Percentiles rank a stretch among this genome's conserved stretches.
These are phyloP conservation scores for Sclerurus mexicanus DNA, from an alignment of 2,113 vertebrate species.

Conservation along the genomic window DNA sequence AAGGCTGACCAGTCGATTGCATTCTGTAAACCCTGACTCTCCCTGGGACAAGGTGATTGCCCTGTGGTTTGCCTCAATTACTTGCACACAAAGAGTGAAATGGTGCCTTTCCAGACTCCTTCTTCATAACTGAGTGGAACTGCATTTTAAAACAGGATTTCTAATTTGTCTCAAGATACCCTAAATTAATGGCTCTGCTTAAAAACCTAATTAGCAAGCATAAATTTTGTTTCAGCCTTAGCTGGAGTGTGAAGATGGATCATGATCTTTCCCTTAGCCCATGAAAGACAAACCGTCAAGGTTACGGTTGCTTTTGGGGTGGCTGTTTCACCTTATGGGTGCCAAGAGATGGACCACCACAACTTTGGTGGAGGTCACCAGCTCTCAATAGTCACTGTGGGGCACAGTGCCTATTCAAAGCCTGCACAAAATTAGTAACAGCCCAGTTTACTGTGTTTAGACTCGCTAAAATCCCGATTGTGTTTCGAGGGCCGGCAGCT, in stretches of 20 bases:
- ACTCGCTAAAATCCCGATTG: neutral
- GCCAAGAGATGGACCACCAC: neutral
- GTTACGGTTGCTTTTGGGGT: neutral
- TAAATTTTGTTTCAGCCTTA: neutral
- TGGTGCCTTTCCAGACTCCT: neutral
- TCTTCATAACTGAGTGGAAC: neutral
- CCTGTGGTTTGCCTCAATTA: neutral
- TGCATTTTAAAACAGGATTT: neutral
- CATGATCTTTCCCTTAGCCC: neutral
- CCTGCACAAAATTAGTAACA: neutral
- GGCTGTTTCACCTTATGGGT: rapidly evolving
- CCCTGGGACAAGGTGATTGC: neutral
- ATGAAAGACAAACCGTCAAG: neutral
- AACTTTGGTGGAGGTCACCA: neutral
- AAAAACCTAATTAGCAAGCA: neutral
- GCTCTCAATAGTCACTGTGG: neutral
- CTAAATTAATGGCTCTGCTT: neutral
- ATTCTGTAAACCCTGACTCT: neutral
- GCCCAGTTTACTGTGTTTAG: neutral
- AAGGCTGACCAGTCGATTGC: neutral
- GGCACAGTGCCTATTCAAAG: neutral
- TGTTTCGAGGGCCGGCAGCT: neutral
- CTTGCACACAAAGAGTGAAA: neutral
- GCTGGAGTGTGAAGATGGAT: neutral
- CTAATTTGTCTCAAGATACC: neutral